Percentiles rank a stretch among this genome's conserved stretches.
phyloP scores from a whole-genome alignment of 35 echinoderm and acorn worm species.

The Heliocidaris erythrogramma region DNA sequence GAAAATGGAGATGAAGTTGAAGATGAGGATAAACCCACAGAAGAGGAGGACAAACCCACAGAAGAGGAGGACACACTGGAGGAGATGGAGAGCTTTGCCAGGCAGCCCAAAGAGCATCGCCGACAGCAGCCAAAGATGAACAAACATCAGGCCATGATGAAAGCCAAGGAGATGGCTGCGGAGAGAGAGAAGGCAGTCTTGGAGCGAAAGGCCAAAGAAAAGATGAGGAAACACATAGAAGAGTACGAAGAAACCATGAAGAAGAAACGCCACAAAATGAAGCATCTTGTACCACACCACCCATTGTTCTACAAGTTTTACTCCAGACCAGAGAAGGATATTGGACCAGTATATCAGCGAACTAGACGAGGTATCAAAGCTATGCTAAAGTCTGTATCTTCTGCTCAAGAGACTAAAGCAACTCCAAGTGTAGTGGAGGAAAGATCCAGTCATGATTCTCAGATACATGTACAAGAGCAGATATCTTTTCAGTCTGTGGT shows the following conservation, averaged over 20 bases:
- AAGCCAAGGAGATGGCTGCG: slow-evolving; percentile 32
- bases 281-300: slow-evolving; percentile 50
- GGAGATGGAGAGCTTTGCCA: neutral
- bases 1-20: slow-evolving; percentile 24
- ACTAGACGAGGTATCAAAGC: neutral
- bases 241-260: slow-evolving; percentile 60
- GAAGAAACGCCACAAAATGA: slow-evolving; percentile 7
- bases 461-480: neutral
- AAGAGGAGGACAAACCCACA: neutral
- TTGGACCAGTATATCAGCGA: neutral
- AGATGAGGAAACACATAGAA: slow-evolving; percentile 60
- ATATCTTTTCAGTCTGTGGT: neutral
- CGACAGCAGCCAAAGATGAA: neutral
- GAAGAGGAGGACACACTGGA: neutral
- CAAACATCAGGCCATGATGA: slow-evolving; percentile 55
- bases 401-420: neutral
- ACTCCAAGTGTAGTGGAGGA: neutral
- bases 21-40: neutral
- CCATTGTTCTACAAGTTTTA: slow-evolving; percentile 56
- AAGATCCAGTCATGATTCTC: neutral
- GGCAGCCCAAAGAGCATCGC: neutral
- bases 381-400: neutral
- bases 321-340: slow-evolving; percentile 4
- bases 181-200: slow-evolving; percentile 51
- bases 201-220: slow-evolving; percentile 54